Percentiles rank a stretch among this genome's conserved stretches.
Conservation (phyloP, 2,888 invertebrate species). For the Tetheella fluctuosa region DNA sequence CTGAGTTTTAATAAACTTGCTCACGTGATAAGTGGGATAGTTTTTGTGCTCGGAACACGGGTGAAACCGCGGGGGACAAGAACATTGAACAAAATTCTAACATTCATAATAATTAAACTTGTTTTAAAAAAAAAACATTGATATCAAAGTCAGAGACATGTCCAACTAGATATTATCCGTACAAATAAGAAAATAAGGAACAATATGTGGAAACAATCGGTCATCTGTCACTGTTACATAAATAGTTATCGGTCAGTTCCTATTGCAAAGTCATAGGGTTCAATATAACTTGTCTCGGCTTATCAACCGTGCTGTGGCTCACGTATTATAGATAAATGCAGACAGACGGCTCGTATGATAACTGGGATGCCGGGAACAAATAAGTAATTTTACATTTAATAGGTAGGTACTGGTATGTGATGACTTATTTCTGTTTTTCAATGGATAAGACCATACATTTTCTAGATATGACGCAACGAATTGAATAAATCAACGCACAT, state of each 20-base stretch:
- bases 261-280: slow-evolving; percentile 31
- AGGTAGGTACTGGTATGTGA: not conserved
- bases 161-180: not conserved
- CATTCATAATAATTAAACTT: no score
- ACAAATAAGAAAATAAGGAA: not conserved
- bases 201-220: slow-evolving; percentile 29
- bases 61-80: no score
- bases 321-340: slow-evolving; percentile 46
- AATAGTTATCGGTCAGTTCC: slow-evolving; percentile 25
- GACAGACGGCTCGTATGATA: slow-evolving; percentile 19
- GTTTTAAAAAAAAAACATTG: not conserved
- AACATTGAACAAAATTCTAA: no score
- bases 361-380: slow-evolving; percentile 8
- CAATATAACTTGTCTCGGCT: slow-evolving; percentile 23
- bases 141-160: not conserved
- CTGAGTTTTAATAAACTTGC: no score
- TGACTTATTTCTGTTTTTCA: no score
- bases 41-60: no score
- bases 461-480: no score
- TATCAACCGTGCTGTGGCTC: slow-evolving; percentile 31
- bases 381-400: not conserved
- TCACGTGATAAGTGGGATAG: no score
- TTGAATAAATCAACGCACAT: no score
- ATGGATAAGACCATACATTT: no score
- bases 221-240: slow-evolving; percentile 32